These are phyloP conservation scores for Mobula birostris DNA, from an alignment of 2,113 vertebrate genomes.

Conservation along the genomic window DNA sequence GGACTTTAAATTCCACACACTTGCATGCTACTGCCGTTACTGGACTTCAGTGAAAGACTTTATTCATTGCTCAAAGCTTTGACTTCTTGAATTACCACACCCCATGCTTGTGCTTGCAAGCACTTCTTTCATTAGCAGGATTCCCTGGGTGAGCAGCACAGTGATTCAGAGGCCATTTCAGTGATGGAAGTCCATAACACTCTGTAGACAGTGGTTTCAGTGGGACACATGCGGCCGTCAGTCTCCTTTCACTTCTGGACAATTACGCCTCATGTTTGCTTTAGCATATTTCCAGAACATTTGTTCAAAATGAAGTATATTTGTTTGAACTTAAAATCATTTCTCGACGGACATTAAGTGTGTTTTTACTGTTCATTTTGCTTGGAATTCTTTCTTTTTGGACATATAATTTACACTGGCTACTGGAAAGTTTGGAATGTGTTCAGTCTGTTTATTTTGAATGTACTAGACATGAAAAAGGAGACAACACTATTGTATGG, in stretches of 20 bases:
- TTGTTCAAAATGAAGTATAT: background rate
- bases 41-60: slow-evolving; percentile 57
- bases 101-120: slow-evolving; percentile 49
- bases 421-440: background rate
- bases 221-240: background rate
- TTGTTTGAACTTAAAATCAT: background rate
- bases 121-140: slow-evolving; percentile 52
- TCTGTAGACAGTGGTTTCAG: slow-evolving; percentile 33
- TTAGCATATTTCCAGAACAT: background rate
- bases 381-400: slow-evolving; percentile 4
- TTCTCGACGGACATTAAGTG: background rate
- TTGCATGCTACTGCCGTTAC: slow-evolving; percentile 46
- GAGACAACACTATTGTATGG: background rate
- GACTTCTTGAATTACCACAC: slow-evolving; percentile 54
- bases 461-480: background rate
- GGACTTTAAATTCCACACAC: slow-evolving; percentile 50
- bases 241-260: background rate
- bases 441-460: background rate
- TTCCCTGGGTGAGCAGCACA: slow-evolving; percentile 48
- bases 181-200: background rate
- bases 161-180: slow-evolving; percentile 26
- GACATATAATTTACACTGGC: background rate
- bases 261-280: background rate
- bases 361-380: background rate
- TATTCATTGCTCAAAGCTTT: slow-evolving; percentile 53